Conservation (phyloP, 2,113 vertebrate species). For the Menidia beryllina region DNA sequence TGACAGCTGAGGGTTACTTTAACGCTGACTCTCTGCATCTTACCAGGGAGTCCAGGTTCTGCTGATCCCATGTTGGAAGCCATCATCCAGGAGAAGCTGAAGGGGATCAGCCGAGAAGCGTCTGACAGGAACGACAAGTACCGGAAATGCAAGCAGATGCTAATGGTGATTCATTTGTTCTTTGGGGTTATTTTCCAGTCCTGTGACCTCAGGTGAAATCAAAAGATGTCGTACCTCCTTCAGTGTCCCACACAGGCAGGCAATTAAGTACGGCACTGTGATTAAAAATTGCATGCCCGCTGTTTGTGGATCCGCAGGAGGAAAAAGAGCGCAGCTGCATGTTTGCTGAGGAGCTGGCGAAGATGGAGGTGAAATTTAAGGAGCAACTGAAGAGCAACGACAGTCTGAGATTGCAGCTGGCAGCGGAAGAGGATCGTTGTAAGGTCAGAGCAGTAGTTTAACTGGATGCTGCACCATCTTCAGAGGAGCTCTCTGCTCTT, state of each 20-base stretch:
- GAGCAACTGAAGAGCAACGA: constrained; percentile 93
- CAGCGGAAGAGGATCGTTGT: constrained; percentile 89
- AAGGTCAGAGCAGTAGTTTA: constrained; percentile 79
- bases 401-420: constrained; percentile 87
- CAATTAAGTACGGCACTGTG: not conserved
- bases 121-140: constrained; percentile 92
- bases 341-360: constrained; percentile 93
- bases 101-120: constrained; percentile 91
- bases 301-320: constrained; percentile 81
- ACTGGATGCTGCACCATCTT: constrained; percentile 19
- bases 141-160: constrained; percentile 93
- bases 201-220: not conserved
- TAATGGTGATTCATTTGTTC: constrained; percentile 84
- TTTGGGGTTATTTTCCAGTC: not conserved
- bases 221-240: not conserved
- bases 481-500: constrained; percentile 37
- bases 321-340: constrained; percentile 91
- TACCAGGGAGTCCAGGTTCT: constrained; percentile 84
- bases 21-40: too few relatives aligned
- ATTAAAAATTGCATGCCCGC: not conserved
- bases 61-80: constrained; percentile 87
- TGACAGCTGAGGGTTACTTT: not conserved
- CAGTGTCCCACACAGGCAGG: not conserved
- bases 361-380: constrained; percentile 94
- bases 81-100: constrained; percentile 89